phyloP scores from a whole-genome alignment of 2,113 vertebrate genomes.

The Gracilinanus agilis region DNA sequence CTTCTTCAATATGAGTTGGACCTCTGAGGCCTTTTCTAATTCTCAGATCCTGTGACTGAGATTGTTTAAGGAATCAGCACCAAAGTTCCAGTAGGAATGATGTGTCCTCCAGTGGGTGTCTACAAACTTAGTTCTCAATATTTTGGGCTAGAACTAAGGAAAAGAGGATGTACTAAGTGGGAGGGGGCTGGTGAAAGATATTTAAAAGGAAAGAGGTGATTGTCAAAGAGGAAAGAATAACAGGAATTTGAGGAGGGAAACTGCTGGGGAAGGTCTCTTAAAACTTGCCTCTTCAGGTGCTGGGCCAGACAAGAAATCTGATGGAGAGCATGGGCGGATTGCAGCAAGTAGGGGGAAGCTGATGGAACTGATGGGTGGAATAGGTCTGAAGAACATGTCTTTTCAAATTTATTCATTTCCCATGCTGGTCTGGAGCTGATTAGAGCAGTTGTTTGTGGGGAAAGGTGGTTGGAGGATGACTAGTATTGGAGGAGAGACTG shows the following conservation, averaged over 20 bases:
- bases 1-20: neutral
- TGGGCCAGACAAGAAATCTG: neutral
- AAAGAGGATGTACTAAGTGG: neutral
- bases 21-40: neutral
- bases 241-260: neutral
- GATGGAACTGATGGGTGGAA: neutral
- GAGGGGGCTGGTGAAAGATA: neutral
- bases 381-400: neutral
- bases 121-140: neutral
- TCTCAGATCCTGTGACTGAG: neutral
- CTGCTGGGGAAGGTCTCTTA: neutral
- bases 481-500: neutral
- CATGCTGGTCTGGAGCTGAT: neutral
- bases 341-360: neutral
- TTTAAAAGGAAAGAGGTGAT: neutral
- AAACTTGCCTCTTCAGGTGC: neutral
- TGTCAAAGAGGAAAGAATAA: neutral
- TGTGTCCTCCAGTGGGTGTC: neutral
- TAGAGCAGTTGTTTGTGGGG: neutral
- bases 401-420: neutral
- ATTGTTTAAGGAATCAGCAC: neutral
- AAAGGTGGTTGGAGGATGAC: neutral
- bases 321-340: neutral
- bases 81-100: neutral
- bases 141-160: neutral